Conservation (phyloP, 1,140 invertebrate genomes). For the Andrena cerasifolii region DNA sequence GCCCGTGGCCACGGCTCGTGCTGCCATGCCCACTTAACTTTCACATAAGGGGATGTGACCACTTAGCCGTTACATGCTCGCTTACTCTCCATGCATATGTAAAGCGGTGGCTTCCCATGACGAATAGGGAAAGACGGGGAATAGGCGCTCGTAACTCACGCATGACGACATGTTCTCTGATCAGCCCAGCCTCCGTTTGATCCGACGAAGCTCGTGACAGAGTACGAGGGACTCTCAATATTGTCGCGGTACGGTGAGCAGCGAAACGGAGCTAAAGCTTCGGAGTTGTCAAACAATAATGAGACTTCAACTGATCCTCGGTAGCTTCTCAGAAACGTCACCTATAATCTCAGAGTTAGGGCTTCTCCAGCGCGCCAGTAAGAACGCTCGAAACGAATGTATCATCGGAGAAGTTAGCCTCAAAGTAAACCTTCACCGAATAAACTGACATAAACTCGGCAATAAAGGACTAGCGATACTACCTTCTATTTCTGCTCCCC, state of each 20-base stretch:
- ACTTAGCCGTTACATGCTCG: slow-evolving; percentile 77
- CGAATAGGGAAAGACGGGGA: slow-evolving; percentile 60
- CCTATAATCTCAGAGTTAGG: too few relatives aligned
- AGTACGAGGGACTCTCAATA: not conserved
- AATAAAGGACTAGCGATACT: not conserved
- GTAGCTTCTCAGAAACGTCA: too few relatives aligned
- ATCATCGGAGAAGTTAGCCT: not conserved
- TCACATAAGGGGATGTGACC: slow-evolving; percentile 78
- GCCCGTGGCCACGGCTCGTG: slow-evolving; percentile 72
- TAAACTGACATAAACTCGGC: slow-evolving; percentile 2
- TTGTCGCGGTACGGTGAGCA: not conserved
- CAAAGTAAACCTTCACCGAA: not conserved
- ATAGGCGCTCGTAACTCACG: slow-evolving; percentile 31
- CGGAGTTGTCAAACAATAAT: not conserved
- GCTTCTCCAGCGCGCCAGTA: too few relatives aligned
- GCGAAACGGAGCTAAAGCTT: not conserved
- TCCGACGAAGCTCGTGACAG: not conserved
- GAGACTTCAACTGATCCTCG: too few relatives aligned
- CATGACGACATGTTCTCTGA: slow-evolving; percentile 19
- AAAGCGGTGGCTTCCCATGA: slow-evolving; percentile 68
- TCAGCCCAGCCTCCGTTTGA: not conserved
- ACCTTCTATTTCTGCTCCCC: not conserved
- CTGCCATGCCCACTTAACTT: slow-evolving; percentile 77
- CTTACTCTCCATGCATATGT: slow-evolving; percentile 73
- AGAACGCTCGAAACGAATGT: not conserved